A percentile compares a stretch with the other conserved stretches of the same genome.
These are phyloP conservation scores for Odontamblyopus rebecca DNA, from an alignment of 2,797 vertebrate species.

Conservation along the genomic window DNA sequence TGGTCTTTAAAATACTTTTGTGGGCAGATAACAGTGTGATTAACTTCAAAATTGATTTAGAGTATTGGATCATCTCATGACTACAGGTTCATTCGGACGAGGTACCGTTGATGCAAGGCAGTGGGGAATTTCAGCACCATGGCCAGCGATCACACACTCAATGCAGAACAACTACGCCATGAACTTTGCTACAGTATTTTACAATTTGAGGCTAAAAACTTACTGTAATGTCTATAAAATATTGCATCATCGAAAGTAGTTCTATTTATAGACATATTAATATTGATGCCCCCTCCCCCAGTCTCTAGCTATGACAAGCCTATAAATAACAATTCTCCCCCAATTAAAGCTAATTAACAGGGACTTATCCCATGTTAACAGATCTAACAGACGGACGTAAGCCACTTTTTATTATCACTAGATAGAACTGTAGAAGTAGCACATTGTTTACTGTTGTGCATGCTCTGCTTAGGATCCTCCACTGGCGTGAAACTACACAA, in stretches of 20 bases:
- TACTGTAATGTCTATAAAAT: constrained; percentile 26
- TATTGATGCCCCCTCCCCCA: constrained; percentile 64
- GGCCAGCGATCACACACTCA: constrained; percentile 54
- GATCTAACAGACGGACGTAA: constrained; percentile 11
- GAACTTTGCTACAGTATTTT: not conserved
- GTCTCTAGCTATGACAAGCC: constrained; percentile 18
- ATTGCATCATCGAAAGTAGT: constrained; percentile 55
- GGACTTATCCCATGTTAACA: not conserved
- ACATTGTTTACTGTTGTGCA: constrained; percentile 15
- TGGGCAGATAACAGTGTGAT: not conserved
- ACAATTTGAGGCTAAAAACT: constrained; percentile 11
- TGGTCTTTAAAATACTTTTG: not conserved
- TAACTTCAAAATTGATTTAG: not conserved
- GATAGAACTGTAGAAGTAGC: not conserved
- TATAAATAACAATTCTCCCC: constrained; percentile 55
- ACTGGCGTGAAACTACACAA: not conserved
- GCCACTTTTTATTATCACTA: not conserved
- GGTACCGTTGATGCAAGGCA: constrained; percentile 21
- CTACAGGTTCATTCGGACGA: constrained; percentile 1
- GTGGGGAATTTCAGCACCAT: constrained; percentile 59
- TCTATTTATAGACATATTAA: constrained; percentile 79
- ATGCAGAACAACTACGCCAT: not conserved
- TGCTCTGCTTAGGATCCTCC: not conserved
- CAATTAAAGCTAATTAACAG: constrained; percentile 43
- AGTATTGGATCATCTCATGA: not conserved